Evolutionary conservation across 2,888 invertebrate species (phyloP).

Genomic region (Adelphocoris suturalis): DNA sequence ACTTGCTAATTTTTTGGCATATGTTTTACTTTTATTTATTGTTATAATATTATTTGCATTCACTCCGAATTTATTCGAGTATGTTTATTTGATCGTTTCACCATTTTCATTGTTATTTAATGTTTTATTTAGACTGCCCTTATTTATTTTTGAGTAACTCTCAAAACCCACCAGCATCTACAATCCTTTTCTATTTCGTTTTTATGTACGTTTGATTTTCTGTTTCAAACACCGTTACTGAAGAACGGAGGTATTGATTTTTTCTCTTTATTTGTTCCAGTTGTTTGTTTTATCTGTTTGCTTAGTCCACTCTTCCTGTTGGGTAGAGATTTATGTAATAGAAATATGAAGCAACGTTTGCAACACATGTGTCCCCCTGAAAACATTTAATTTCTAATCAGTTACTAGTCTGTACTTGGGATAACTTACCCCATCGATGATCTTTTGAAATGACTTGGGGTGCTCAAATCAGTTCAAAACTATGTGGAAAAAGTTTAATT

Average conservation of each 20-base stretch:
- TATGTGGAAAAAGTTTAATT: no score
- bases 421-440: no score
- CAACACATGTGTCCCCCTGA: no score
- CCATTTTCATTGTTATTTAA: background rate
- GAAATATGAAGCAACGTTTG: no score
- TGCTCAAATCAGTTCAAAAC: no score
- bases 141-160: constrained; percentile 48
- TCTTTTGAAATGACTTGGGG: no score
- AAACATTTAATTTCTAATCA: no score
- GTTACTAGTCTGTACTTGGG: no score
- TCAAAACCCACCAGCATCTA: constrained; percentile 51
- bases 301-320: background rate
- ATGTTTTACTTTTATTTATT: background rate
- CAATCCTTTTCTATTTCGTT: constrained; percentile 60
- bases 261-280: background rate
- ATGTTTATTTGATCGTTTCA: no score
- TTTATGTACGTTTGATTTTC: constrained; percentile 63
- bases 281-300: background rate
- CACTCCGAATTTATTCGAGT: no score
- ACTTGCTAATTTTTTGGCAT: no score
- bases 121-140: background rate
- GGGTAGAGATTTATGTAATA: no score
- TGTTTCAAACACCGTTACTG: constrained; percentile 50
- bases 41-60: background rate
- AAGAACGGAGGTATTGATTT: constrained; percentile 38